phyloP scores from a whole-genome alignment of 2,113 vertebrate genomes.

The Notechis scutatus region DNA sequence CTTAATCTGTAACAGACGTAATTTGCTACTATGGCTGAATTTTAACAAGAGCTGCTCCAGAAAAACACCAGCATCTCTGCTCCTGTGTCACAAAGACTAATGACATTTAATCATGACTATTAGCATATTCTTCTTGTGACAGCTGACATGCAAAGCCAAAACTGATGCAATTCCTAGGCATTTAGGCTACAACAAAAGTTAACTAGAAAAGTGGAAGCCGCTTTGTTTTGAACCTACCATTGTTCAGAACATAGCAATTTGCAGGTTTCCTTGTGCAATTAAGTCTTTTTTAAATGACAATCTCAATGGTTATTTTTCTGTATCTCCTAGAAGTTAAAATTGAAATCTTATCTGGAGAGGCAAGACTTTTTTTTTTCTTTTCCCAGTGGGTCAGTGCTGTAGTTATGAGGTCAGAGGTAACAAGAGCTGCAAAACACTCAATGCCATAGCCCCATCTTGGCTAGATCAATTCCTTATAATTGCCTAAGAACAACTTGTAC shows the following conservation, averaged over 20 bases:
- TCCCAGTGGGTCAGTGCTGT: conserved; percentile 41
- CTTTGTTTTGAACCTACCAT: background rate
- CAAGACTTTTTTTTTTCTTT: background rate
- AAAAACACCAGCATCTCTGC: conserved; percentile 63
- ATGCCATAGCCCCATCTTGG: conserved; percentile 50
- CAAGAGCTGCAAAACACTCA: conserved; percentile 55
- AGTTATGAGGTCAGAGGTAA: conserved; percentile 67
- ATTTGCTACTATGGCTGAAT: conserved; percentile 70
- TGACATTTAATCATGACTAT: conserved; percentile 72
- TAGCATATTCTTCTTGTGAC: conserved; percentile 58
- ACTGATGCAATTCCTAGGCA: conserved; percentile 58
- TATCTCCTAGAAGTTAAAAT: conserved; percentile 46
- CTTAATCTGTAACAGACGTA: conserved; percentile 68
- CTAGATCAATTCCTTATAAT: conserved; percentile 77
- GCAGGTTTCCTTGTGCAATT: conserved; percentile 20
- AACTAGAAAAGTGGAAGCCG: conserved; percentile 45
- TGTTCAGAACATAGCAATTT: background rate
- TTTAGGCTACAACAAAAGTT: conserved; percentile 38
- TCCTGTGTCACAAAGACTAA: conserved; percentile 62
- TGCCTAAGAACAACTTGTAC: conserved; percentile 76
- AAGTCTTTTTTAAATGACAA: conserved; percentile 46
- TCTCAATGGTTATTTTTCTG: conserved; percentile 45
- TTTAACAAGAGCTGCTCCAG: conserved; percentile 69
- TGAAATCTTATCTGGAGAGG: conserved; percentile 51
- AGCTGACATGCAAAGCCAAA: conserved; percentile 63